Conservation (phyloP, 1,140 invertebrate genomes). For the Mercenaria mercenaria region DNA sequence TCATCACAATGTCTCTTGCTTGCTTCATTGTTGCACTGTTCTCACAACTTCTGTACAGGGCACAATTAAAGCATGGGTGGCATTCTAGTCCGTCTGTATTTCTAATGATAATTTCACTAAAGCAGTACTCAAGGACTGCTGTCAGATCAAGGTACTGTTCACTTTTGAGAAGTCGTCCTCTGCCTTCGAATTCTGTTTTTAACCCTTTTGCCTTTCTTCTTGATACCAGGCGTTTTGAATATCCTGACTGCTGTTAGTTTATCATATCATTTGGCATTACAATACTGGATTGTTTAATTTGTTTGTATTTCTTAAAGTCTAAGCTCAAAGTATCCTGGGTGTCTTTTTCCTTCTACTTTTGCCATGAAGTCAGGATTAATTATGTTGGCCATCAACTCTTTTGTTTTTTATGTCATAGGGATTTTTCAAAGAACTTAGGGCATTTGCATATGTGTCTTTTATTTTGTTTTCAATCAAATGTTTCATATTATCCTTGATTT, state of each 20-base stretch:
- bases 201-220: neutral
- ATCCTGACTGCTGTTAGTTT: neutral
- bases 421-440: neutral
- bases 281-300: neutral
- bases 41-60: neutral
- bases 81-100: neutral
- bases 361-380: neutral
- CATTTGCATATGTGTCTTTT: neutral
- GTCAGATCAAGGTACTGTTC: neutral
- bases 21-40: neutral
- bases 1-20: neutral
- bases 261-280: neutral
- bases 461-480: neutral
- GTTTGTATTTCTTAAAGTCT: neutral
- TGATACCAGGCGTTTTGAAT: neutral
- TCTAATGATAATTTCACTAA: neutral
- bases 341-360: neutral
- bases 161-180: neutral
- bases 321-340: neutral
- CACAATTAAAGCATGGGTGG: neutral
- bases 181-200: neutral
- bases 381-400: neutral
- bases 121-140: neutral
- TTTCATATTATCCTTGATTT: too few species aligned
- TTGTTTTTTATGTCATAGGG: neutral